Conservation (phyloP, 2,888 invertebrate species). For the Macrophya annulata region DNA sequence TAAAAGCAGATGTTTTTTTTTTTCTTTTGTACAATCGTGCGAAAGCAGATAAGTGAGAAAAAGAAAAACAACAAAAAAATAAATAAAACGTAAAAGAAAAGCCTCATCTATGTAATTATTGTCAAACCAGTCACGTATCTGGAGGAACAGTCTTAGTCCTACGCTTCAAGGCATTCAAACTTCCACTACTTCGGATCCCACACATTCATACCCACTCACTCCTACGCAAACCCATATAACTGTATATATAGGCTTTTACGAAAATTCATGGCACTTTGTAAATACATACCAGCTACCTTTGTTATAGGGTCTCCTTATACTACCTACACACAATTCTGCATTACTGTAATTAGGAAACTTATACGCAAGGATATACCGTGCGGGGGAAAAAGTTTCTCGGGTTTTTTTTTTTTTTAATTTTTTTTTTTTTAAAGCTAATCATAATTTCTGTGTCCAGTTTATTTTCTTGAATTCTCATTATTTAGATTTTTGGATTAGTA, state of each 20-base stretch:
- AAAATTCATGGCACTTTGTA: background rate
- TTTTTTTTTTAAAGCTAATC: no score
- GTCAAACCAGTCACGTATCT: background rate
- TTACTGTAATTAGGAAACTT: background rate
- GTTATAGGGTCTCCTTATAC: background rate
- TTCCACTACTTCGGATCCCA: background rate
- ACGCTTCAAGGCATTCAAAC: conserved; percentile 35
- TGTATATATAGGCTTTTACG: background rate
- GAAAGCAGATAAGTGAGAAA: background rate
- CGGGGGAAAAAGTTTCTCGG: background rate
- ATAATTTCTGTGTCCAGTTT: no score
- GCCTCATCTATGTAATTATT: conserved; percentile 1
- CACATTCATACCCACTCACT: conserved; percentile 5
- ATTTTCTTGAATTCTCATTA: no score
- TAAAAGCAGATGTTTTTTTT: background rate
- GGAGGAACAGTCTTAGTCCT: conserved; percentile 7
- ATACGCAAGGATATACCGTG: background rate
- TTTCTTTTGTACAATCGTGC: background rate
- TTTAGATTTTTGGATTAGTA: no score
- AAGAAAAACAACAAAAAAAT: background rate
- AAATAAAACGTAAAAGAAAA: background rate
- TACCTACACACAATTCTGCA: background rate
- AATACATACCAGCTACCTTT: background rate
- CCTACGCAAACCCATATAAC: background rate
- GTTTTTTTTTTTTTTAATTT: background rate